These are phyloP conservation scores for Lepidocyrtinus sp. DNA, from an alignment of 2,888 invertebrate species.

Conservation along the genomic window DNA sequence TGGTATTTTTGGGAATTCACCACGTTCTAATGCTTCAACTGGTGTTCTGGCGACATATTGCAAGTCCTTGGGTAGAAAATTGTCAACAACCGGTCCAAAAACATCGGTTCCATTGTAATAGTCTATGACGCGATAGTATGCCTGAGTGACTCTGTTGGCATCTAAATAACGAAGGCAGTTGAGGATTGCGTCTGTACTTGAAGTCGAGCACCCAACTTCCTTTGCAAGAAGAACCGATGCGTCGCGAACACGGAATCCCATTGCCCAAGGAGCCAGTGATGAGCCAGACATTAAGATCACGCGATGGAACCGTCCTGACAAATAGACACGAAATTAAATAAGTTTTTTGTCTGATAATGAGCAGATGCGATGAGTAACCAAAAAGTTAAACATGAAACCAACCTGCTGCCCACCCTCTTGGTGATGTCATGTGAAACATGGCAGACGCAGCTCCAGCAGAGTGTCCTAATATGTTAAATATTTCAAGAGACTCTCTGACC, in stretches of 20 bases:
- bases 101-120: conserved; percentile 70
- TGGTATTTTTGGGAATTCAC: conserved; percentile 77
- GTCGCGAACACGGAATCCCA: conserved; percentile 67
- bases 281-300: conserved; percentile 81
- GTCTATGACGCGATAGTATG: conserved; percentile 68
- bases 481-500: too few species aligned
- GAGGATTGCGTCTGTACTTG: conserved; percentile 72
- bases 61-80: conserved; percentile 77
- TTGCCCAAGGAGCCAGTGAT: conserved; percentile 73
- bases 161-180: conserved; percentile 79
- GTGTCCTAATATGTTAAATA: too few species aligned
- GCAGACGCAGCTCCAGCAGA: conserved; percentile 84
- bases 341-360: neutral
- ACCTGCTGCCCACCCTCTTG: conserved; percentile 77
- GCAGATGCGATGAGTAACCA: neutral
- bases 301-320: conserved; percentile 78
- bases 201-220: conserved; percentile 68
- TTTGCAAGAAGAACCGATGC: conserved; percentile 68
- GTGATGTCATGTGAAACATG: conserved; percentile 79
- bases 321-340: neutral
- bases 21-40: conserved; percentile 75
- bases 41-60: conserved; percentile 78
- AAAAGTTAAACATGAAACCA: conserved; percentile 20
- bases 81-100: conserved; percentile 79
- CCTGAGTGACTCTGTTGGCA: conserved; percentile 73